Percentiles rank a stretch among this genome's conserved stretches.
Conservation (phyloP, 2,113 vertebrate genomes). For the Petrocephalus microphthalmus region DNA sequence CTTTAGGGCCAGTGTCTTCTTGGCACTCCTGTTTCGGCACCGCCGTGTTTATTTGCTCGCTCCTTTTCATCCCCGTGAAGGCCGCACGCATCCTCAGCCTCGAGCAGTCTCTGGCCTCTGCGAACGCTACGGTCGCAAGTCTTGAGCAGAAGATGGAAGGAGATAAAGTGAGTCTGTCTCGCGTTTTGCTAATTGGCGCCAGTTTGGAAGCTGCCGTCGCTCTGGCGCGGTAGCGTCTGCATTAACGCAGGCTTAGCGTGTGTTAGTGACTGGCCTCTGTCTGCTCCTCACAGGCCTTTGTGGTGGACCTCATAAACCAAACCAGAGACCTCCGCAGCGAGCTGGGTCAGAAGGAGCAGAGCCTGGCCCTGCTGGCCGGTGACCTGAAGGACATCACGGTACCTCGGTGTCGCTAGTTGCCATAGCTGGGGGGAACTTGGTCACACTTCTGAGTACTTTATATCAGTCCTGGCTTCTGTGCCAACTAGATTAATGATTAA, state of each 20-base stretch:
- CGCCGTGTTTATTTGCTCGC: conserved; percentile 12
- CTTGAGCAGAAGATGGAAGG: conserved; percentile 73
- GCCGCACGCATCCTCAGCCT: conserved; percentile 57
- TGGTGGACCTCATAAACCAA: conserved; percentile 80
- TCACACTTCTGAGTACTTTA: background rate
- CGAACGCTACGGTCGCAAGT: conserved; percentile 55
- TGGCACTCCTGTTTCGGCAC: background rate
- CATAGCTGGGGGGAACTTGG: background rate
- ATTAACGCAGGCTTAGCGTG: background rate
- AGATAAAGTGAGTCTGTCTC: conserved; percentile 68
- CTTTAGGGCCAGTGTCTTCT: background rate
- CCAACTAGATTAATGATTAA: background rate
- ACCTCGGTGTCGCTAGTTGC: background rate
- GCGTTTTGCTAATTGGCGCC: background rate
- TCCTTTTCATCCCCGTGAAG: conserved; percentile 40
- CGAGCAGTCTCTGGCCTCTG: conserved; percentile 60
- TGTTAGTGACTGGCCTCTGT: background rate
- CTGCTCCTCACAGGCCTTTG: conserved; percentile 64
- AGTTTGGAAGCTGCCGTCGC: background rate
- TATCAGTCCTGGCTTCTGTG: background rate
- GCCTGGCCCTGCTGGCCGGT: conserved; percentile 62
- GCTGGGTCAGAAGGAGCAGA: conserved; percentile 68
- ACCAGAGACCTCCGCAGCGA: conserved; percentile 76
- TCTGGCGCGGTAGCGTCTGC: background rate
- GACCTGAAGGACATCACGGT: conserved; percentile 82